These are phyloP conservation scores for Tupaia chinensis DNA, from an alignment of 2,113 vertebrate genomes.

Conservation along the genomic window DNA sequence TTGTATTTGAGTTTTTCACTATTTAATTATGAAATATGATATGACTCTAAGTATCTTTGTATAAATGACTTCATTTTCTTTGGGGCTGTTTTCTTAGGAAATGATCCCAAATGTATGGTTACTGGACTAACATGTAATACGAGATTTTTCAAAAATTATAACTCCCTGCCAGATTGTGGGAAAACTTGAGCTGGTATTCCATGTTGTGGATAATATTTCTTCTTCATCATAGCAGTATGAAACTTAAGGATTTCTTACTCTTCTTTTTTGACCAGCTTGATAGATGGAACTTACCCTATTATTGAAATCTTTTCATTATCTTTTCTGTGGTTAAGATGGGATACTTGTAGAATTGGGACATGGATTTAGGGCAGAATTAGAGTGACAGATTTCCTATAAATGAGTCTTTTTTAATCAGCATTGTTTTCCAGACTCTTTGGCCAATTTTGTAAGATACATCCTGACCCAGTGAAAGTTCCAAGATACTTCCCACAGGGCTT, in stretches of 20 bases:
- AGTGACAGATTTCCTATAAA: constrained; percentile 10
- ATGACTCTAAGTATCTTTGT: neutral
- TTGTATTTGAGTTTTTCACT: neutral
- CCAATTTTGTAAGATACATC: neutral
- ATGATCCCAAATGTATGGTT: neutral
- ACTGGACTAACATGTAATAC: neutral
- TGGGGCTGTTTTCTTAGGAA: constrained; percentile 8
- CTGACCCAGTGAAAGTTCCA: neutral
- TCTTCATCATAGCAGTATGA: neutral
- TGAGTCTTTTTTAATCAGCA: neutral
- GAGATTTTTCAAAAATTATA: neutral
- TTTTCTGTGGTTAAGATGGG: constrained; percentile 40
- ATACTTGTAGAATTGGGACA: constrained; percentile 30
- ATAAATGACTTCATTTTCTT: constrained; percentile 37
- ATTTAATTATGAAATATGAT: neutral
- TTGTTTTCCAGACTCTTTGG: neutral
- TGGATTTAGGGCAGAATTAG: constrained; percentile 32
- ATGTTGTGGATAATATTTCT: neutral
- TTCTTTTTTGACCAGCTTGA: constrained; percentile 9
- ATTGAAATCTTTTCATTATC: constrained; percentile 44
- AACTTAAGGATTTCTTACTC: constrained; percentile 14
- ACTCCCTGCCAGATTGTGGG: constrained; percentile 15
- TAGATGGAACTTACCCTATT: constrained; percentile 43
- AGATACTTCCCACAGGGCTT: neutral
- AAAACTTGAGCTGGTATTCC: neutral